Evolutionary conservation across 2,888 invertebrate species (phyloP).

Genomic region (Acrobasis consociella): DNA sequence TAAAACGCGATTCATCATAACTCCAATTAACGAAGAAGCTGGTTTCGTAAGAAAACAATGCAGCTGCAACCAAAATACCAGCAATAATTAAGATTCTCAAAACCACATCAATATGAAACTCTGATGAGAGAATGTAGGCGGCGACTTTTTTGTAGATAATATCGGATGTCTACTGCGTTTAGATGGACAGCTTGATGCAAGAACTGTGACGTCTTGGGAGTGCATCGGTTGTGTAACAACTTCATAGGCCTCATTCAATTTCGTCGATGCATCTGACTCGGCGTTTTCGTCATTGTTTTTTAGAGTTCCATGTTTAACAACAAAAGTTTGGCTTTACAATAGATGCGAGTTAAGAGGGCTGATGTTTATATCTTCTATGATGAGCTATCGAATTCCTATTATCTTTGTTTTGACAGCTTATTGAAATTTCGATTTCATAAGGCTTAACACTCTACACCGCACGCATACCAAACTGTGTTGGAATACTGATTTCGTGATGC

Average conservation of each 20-base stretch:
- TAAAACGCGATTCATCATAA: slow-evolving; percentile 45
- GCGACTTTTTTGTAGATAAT: slow-evolving; percentile 60
- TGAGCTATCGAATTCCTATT: not conserved
- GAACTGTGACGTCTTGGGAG: slow-evolving; percentile 42
- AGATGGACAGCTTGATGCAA: slow-evolving; percentile 45
- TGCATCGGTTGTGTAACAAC: slow-evolving; percentile 65
- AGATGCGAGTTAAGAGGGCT: not conserved
- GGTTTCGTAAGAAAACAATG: slow-evolving; percentile 50
- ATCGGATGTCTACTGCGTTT: slow-evolving; percentile 45
- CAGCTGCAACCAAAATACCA: slow-evolving; percentile 42
- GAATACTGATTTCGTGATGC: not conserved
- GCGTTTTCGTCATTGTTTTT: slow-evolving; percentile 50
- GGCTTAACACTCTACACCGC: not conserved
- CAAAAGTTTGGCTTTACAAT: slow-evolving; percentile 25
- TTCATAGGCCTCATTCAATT: slow-evolving; percentile 64
- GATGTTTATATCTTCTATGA: slow-evolving; percentile 7
- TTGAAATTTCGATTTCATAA: slow-evolving; percentile 1
- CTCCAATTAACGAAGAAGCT: slow-evolving; percentile 46
- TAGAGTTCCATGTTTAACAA: slow-evolving; percentile 35
- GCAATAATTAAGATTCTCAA: slow-evolving; percentile 56
- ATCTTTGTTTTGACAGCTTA: slow-evolving; percentile 7
- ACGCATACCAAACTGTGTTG: not conserved
- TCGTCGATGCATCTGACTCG: slow-evolving; percentile 58
- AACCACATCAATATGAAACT: slow-evolving; percentile 45
- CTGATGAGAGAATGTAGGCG: slow-evolving; percentile 56